Base-by-base conservation (phyloP, 2,888 invertebrate species). In the Vanessa cardui region DNA sequence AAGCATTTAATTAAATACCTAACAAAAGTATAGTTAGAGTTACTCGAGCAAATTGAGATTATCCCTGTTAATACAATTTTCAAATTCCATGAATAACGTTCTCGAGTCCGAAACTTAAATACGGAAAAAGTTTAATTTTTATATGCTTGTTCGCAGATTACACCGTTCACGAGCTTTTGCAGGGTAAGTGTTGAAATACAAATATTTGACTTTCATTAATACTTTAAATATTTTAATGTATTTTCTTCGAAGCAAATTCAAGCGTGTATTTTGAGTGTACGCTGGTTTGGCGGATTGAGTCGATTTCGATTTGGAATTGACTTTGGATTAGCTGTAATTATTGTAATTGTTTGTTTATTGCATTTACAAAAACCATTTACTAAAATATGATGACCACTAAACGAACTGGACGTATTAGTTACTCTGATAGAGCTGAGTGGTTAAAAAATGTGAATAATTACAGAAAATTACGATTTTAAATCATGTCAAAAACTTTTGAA, bases 101-200 rank as follows among this genome's bases (percentile, higher is more conserved):
- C 52, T n/a, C 21, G 45, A 49, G 56, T 61, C 33, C n/a, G 39
- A 54, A 66, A 71, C 64, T 69, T 62, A 64, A 66, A 64, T 63
- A 58, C n/a, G 26, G 49, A 7, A 46, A 50, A 52, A 64, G 47
- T 61, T 59, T 68, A 65, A 73, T 70, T 60, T 58, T 50, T 64
- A 60, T 73, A 82, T 86, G 31, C 89, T 85, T 87, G 65, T 86
- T 95, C 95, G 72, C 95, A 97, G 96, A 97, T 98, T 80, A 97
- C 97, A 58, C 94, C 96, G 73, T 96, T 96, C 72, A 97, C 97
- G 73, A 97, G 97, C 83, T 97, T 97, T 86, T 98, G 97, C 89
- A 94, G 96, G 94, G 97, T 97, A 88, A 95, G 96, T 94, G 66
- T 66, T 66, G 49, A 45, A 64, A 63, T 39, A 44, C 46, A 61